Base-by-base conservation (phyloP, 2,888 invertebrate genomes). In the Dichetophora obliterata region DNA sequence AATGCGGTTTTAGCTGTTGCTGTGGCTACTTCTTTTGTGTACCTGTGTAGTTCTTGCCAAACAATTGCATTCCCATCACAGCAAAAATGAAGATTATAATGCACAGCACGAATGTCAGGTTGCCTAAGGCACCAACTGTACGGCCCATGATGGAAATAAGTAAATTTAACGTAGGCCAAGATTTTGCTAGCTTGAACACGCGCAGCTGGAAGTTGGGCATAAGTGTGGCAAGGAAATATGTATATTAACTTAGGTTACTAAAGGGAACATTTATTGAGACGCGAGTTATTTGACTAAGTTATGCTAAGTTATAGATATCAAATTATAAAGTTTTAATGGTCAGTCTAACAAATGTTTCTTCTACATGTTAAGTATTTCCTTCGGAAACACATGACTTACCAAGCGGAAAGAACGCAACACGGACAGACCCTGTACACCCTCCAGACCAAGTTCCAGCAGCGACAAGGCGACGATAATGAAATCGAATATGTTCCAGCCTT, bases 81-180 rank as follows among this genome's bases (percentile, higher is more conserved):
- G 98, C 98, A 91, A 98, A 98, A 91, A 98, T 98, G 93, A 98
- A 98, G 92, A 98, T 97, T 91, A 98, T 98, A 91, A 98, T 98
- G 91, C 96, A 97, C 90, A 98, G 93, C 88, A 98, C 98, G 92
- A 98, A 97, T 87, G 97, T 98, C 91, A 98, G 92, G 92, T 98
- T 98, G 92, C 97, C 98, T 91, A 98, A 92, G 89, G 98, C 98
- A 90, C 98, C 98, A 92, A 98, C 95, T 82, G 98, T 98, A 91
- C 97, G 94, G 87, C 98, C 98, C 95, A 98, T 98, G 90, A 98
- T 98, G 87, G 97, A 97, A 91, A 98, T 98, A 89, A 98, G 93
- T 91, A 98, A 93, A 93, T 98, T 98, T 90, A 98, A 92, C 85
- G 98, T 98, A 88, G 97, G 98, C 98, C 98, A 98, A 83, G 98